Evolutionary conservation across 2,797 vertebrate species (phyloP), one percentile per base, ranked within the genome.

Genomic region (Pelochelys cantorii): DNA sequence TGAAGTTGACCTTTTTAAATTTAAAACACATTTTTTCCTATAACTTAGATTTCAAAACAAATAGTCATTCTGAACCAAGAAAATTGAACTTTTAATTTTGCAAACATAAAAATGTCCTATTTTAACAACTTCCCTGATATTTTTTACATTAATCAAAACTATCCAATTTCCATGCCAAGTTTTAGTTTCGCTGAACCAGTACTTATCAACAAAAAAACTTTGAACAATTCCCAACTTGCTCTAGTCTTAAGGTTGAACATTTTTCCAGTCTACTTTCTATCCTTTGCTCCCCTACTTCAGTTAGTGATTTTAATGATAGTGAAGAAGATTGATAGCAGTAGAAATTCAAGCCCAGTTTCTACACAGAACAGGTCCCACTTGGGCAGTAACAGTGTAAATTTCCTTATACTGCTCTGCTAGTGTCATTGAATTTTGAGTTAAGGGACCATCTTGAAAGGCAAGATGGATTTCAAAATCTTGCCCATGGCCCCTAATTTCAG

Each of bases 281-380:
- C 14, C 25, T 77, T 52, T 48, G 42, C 25, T 27, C 6, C 14
- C 13, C 34, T 17, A 71, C 18, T 34, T 34, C 5, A 37, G 68
- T 23, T 37, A 62, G 13, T 62, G 27, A 71, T 71, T 71, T 71
- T 71, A 71, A 37, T 37, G 10, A 37, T 52, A 42, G 42, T 29
- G 14, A 52, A 77, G 29, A 52, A 14, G 25, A 77, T 77, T 29
- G 23, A 77, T 77, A 77, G 74, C 48, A 52, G 25, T 77, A 77
- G 37, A 77, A 52, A 77, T 77, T 52, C 12, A 29, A 77, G 74
- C 2, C 23, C 13, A 29, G 6, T 48, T 74, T 86, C 15, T 22
- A 27, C 20, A 48, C 2, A 0, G 22, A 62, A 0, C 48, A 54
- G 31, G 48, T 1, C 53, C 34, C 20, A 53, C 34, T 74, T 22